These are phyloP conservation scores for Sapajus apella DNA, from an alignment of 2,113 vertebrate genomes.

Conservation along the genomic window DNA sequence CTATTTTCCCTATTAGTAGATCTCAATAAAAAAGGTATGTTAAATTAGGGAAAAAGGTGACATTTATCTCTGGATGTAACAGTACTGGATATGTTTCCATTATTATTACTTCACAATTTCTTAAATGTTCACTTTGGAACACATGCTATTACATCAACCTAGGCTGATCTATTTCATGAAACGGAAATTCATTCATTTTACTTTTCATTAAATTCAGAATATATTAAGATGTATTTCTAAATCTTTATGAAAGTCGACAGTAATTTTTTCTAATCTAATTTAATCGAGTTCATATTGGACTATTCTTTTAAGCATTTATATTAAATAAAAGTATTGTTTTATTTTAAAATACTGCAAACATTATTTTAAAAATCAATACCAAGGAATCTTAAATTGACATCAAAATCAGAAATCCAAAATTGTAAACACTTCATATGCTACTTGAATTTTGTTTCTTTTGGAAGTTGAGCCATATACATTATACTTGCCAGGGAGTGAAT, in stretches of 20 bases:
- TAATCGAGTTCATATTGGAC: not conserved
- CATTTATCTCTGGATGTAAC: conserved; percentile 21
- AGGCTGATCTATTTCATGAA: not conserved
- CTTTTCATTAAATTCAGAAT: conserved; percentile 16
- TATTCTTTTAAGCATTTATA: conserved; percentile 3
- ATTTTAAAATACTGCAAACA: conserved; percentile 24
- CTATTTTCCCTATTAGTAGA: not conserved
- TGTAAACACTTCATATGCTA: not conserved
- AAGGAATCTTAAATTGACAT: conserved; percentile 11
- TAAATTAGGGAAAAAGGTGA: not conserved
- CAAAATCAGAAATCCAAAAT: conserved; percentile 7
- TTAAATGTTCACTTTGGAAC: not conserved
- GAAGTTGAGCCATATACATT: not conserved
- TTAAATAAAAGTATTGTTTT: not conserved
- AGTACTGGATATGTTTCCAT: not conserved
- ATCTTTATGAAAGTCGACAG: not conserved
- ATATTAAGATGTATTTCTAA: conserved; percentile 21
- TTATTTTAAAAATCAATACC: conserved; percentile 28
- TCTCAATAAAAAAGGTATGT: not conserved
- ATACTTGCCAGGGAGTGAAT: not conserved
- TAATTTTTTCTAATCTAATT: conserved; percentile 13
- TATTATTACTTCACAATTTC: not conserved
- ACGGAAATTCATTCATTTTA: not conserved
- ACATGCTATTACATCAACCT: not conserved
- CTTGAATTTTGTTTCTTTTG: conserved; percentile 24